These are phyloP conservation scores for Euphydryas editha DNA, from an alignment of 2,888 invertebrate species.

Conservation along the genomic window DNA sequence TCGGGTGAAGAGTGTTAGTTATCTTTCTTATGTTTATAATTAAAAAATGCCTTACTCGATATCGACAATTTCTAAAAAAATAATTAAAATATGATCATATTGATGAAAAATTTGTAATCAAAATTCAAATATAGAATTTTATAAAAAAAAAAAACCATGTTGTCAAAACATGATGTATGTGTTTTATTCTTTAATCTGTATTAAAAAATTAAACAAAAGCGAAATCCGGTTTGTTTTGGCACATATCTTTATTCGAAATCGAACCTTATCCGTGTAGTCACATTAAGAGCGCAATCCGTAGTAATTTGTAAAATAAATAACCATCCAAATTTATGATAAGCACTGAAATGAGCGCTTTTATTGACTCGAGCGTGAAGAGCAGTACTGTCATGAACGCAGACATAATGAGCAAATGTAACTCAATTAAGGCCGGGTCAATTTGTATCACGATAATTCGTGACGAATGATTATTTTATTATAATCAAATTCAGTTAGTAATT, in stretches of 20 bases:
- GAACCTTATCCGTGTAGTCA: slow-evolving; percentile 18
- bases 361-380: slow-evolving; percentile 26
- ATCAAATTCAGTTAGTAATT: background rate
- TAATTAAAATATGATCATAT: no score
- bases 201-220: background rate
- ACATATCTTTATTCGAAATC: background rate
- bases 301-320: slow-evolving; percentile 21
- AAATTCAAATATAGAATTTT: no score
- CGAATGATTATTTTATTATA: background rate
- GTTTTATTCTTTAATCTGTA: background rate
- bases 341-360: slow-evolving; percentile 21
- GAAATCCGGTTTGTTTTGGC: background rate
- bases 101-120: no score
- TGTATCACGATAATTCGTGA: slow-evolving; percentile 13
- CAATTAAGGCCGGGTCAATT: slow-evolving; percentile 37
- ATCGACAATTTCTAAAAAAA: no score
- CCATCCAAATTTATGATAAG: slow-evolving; percentile 17
- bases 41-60: no score
- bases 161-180: background rate
- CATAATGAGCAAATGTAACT: slow-evolving; percentile 33
- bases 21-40: no score
- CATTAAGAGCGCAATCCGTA: slow-evolving; percentile 14
- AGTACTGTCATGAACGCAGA: slow-evolving; percentile 28
- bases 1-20: no score
- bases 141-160: no score